Base-by-base conservation (phyloP, 2,797 vertebrate genomes). In the Margarornis squamiger region DNA sequence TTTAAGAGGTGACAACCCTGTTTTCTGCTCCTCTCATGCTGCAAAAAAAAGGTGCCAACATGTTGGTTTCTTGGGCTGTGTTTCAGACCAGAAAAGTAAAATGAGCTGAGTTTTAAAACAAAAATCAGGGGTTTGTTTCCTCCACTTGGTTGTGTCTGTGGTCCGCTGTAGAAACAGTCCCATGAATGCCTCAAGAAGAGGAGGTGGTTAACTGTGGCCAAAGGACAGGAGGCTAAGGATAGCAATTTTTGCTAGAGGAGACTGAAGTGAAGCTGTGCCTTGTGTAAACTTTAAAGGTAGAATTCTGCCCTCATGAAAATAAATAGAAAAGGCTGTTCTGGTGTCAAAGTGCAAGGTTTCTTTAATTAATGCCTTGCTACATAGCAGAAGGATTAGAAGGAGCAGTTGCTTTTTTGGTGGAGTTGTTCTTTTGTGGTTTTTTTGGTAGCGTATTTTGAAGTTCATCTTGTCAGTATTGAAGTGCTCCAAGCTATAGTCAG, bases 1-100 rank as follows among this genome's bases (percentile, higher is more conserved):
- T 94, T 74, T 91, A 88, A 76, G 75, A 92, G 71, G 85, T 83
- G 89, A 66, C 71, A 89, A 12, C 49, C 7, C 46, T 81, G 45
- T 46, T 92, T 90, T 94, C 65, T 2, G 4, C 54, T 91, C 12
- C 58, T 80, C 36, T 81, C 43, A 38, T 52, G 34, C 68, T 93
- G 86, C 21, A 85, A 75, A 73, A 77, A 71, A 72, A 77, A 58
- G 10, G 41, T 95, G 76, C 34, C 52, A 79, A 79, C 14, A 8
- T 2, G 1, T 62, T 89, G 52, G 16, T 91, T 92, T 89, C 48
- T 70, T 70, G 52, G 36, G 43, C 46, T 0, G 0, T 54, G 54
- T 62, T 89, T 93, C 62, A 82, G 57, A 39, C 10, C 18, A 52
- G 13, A 78, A 13, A 4, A 67, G 24, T 57, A 52, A 79, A 84